Conservation (phyloP, 2,888 invertebrate genomes). For the Diachrysia chrysitis region DNA sequence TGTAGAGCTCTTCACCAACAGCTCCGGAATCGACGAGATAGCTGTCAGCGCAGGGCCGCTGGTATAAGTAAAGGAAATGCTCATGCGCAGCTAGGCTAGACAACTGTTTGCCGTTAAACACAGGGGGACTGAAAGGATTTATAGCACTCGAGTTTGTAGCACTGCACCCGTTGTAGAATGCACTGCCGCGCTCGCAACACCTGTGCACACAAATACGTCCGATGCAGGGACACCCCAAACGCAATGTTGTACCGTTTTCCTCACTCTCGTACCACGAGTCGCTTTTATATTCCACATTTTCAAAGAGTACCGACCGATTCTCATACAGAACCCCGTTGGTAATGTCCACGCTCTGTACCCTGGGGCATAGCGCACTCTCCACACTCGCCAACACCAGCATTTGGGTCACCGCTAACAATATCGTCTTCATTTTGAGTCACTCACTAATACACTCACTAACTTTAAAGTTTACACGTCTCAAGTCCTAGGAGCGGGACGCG, state of each 20-base stretch:
- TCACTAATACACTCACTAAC: conserved; percentile 40
- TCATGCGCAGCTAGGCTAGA: conserved; percentile 66
- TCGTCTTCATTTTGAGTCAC: conserved; percentile 62
- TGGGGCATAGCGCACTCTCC: conserved; percentile 70
- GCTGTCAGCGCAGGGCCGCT: conserved; percentile 68
- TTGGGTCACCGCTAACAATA: conserved; percentile 56
- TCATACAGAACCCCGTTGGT: conserved; percentile 66
- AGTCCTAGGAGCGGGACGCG: conserved; percentile 14
- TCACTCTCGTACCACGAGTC: conserved; percentile 74
- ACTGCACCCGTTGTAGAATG: conserved; percentile 67
- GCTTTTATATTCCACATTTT: conserved; percentile 72
- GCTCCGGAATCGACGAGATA: conserved; percentile 72
- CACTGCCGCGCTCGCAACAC: conserved; percentile 73
- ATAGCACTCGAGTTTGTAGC: conserved; percentile 64
- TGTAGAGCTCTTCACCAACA: conserved; percentile 68
- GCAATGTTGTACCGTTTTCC: conserved; percentile 60
- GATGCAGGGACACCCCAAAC: conserved; percentile 81
- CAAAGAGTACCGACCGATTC: conserved; percentile 74
- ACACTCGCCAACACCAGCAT: conserved; percentile 55
- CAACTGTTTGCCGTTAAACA: conserved; percentile 71
- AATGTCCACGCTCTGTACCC: conserved; percentile 77
- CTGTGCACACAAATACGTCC: conserved; percentile 78
- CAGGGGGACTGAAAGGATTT: conserved; percentile 76
- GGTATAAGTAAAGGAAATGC: conserved; percentile 77
- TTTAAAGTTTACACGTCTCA: conserved; percentile 27